Evolutionary conservation across 2,888 invertebrate genomes (phyloP), one percentile per base, ranked within the genome.

Genomic region (Epirrhoe alternata): DNA sequence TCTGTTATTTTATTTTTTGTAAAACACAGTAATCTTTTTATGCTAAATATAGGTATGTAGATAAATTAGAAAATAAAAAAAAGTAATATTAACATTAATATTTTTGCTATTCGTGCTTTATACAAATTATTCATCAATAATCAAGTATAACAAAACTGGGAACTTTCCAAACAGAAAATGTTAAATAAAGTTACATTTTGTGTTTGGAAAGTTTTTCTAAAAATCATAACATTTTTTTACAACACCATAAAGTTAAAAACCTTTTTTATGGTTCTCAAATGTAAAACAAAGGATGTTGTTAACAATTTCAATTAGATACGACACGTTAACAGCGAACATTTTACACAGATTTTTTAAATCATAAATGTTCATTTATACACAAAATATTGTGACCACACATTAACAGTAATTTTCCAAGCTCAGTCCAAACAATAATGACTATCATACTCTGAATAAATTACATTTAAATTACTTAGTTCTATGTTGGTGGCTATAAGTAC

Each of bases 261-360:
- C 59, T 60, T n/a, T 42, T 68, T 61, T 62, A 66, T 61, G 64
- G 54, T 24, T 57, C 54, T 1, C 57, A 59, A 53, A 61, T 50
- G 24, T 60, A 56, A 64, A 72, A 66, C 70, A 68, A 66, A 67
- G 61, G 59, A 66, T 53, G 35, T 66, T 64, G 50, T 76, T 75
- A 75, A 76, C 69, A 17, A 62, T 68, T 72, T 66, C 57, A 69
- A 77, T 78, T 76, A 62, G 52, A 68, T 58, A 68, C 70, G 68
- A 77, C 68, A 73, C 74, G 75, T 74, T 70, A 76, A 76, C 57
- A n/a, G n/a, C 61, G 66, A 64, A 70, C 4, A 45, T 14, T 14
- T 10, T 45, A n/a, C 45, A 6, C 14, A 14, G 45, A 1, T 45
- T 45, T 14, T n/a, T 45, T 45, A n/a, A 12, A 38, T 31, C 6